Evolutionary conservation across 2,888 invertebrate species (phyloP).

Genomic region (Thera obeliscata): DNA sequence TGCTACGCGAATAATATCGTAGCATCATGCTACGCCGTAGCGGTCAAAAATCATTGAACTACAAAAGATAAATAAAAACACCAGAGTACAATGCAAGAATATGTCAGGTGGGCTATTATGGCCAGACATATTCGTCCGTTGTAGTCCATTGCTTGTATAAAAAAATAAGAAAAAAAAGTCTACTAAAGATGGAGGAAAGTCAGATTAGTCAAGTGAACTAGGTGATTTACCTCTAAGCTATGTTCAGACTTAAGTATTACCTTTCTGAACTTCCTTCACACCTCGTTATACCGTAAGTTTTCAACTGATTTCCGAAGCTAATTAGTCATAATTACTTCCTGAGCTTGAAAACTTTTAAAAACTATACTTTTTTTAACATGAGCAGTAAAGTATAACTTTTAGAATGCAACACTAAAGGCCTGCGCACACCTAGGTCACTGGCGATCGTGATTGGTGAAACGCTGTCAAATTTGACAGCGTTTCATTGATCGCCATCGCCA

Average conservation of each 20-base stretch:
- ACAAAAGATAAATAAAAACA: no score
- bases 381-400: background rate
- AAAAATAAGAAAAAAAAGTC: no score
- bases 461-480: no score
- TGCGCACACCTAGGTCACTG: no score
- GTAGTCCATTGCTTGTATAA: no score
- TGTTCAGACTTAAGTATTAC: slow-evolving; percentile 17
- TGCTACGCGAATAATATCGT: background rate
- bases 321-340: slow-evolving; percentile 26
- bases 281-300: slow-evolving; percentile 24
- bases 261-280: slow-evolving; percentile 18
- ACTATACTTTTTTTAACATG: background rate
- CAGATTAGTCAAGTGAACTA: background rate
- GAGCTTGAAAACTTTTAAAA: slow-evolving; percentile 12
- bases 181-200: background rate
- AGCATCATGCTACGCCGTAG: background rate
- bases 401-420: no score
- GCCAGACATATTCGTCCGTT: no score
- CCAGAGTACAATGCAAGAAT: no score
- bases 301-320: slow-evolving; percentile 23
- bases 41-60: background rate
- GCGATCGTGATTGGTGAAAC: no score
- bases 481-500: no score
- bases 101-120: no score
- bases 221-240: slow-evolving; percentile 9